Conservation (phyloP, 2,797 vertebrate genomes). For the Betta splendens region DNA sequence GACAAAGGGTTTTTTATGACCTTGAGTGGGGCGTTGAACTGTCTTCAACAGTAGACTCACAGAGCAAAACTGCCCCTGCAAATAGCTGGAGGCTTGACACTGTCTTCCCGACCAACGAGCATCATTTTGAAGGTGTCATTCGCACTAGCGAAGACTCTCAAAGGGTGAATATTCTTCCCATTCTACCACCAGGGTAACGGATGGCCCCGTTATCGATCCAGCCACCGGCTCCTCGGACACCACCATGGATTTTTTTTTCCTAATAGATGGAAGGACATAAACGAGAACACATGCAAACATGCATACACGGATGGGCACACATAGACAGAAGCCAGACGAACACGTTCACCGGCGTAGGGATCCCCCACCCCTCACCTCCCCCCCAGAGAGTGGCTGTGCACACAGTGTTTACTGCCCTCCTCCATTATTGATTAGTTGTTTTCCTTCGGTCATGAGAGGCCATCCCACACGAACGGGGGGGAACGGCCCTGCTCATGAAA, state of each 20-base stretch:
- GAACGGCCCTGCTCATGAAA: constrained; percentile 69
- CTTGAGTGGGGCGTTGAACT: constrained; percentile 25
- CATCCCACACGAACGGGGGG: constrained; percentile 55
- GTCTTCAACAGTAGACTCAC: constrained; percentile 16
- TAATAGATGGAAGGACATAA: background rate
- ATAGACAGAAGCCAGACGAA: constrained; percentile 32
- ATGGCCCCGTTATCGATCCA: background rate
- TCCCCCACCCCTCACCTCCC: too few species aligned
- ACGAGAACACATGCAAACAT: background rate
- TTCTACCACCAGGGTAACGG: constrained; percentile 3
- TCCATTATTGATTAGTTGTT: constrained; percentile 83
- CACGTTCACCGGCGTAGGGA: constrained; percentile 42
- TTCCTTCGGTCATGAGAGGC: constrained; percentile 79
- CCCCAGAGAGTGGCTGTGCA: constrained; percentile 60
- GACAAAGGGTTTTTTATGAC: constrained; percentile 32
- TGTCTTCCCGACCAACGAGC: constrained; percentile 26
- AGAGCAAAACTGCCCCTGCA: constrained; percentile 3
- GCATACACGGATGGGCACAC: constrained; percentile 15
- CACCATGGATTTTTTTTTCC: background rate
- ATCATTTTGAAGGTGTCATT: constrained; percentile 49
- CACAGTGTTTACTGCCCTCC: constrained; percentile 68
- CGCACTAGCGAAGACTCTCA: constrained; percentile 19
- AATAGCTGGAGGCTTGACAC: constrained; percentile 12
- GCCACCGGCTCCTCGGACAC: background rate
- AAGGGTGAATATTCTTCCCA: constrained; percentile 16